Conservation (phyloP, 2,113 vertebrate genomes). For the Plecotus auritus region DNA sequence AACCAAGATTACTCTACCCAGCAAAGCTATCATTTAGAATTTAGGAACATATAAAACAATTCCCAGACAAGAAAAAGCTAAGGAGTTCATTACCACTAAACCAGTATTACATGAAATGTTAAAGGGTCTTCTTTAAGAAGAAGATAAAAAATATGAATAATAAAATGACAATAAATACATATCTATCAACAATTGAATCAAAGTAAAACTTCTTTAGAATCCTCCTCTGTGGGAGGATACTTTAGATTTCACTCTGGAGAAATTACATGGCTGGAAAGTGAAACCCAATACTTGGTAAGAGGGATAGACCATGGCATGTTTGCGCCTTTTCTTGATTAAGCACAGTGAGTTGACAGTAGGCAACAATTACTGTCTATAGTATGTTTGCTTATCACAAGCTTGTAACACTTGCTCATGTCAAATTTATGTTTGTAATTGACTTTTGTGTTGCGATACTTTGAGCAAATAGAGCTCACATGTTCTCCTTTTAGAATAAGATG, state of each 20-base stretch:
- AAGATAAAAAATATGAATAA: too few relatives aligned
- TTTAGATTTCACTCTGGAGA: conserved; percentile 15
- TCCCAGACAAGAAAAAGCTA: too few relatives aligned
- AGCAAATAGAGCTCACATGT: neutral
- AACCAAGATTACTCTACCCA: too few relatives aligned
- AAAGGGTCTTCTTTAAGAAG: too few relatives aligned
- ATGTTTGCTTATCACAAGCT: neutral
- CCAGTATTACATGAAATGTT: too few relatives aligned
- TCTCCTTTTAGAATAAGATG: neutral
- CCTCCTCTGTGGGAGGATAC: neutral
- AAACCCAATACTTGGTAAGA: neutral
- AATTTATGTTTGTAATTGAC: neutral
- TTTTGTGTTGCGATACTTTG: neutral
- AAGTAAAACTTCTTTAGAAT: neutral
- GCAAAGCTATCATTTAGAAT: too few relatives aligned
- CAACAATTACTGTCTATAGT: neutral
- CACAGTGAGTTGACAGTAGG: neutral
- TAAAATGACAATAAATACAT: too few relatives aligned
- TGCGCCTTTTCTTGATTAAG: neutral
- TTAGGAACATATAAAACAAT: too few relatives aligned
- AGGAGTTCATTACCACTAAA: too few relatives aligned
- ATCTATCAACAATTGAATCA: too few relatives aligned
- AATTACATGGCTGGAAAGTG: neutral
- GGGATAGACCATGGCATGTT: neutral
- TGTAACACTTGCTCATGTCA: neutral